Evolutionary conservation across 1,140 invertebrate species (phyloP), one percentile per base, ranked within the genome.

Genomic region (Palaemon carinicauda): DNA sequence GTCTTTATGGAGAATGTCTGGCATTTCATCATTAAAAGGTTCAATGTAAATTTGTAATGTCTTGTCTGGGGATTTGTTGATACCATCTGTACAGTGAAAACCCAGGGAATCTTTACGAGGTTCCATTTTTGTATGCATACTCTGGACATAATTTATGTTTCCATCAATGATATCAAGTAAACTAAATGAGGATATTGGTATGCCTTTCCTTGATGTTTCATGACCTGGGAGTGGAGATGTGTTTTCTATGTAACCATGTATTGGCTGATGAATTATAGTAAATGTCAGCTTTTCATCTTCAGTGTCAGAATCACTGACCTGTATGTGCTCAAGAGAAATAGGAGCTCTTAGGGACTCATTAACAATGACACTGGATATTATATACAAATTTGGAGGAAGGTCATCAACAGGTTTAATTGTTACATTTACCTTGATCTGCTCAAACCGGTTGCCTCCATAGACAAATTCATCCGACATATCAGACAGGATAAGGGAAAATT

Each of bases 1-100:
- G 69, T 92, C 91, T 54, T 91, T 82, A 5, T 92, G 85, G 78
- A 89, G 90, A 0, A 92, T 90, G 73, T 91, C 89, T 10, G 92
- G 92, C 19, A 82, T 88, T 90, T 92, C 92, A 88, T 92, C 92
- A 87, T 92, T 92, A 14, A 85, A 83, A 29, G 92, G 92, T 77
- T 88, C 81, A 54, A 92, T 92, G 7, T 83, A 77, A 71, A 92
- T 88, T 3, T 79, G 77, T 54, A 91, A 91, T 71, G 56, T 78
- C 24, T 1, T 82, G 65, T 71, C 90, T 82, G 27, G 91, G 89
- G 51, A 90, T 33, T 75, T 52, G 81, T 92, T 92, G 33, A 91
- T 74, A 7, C 92, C 92, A 88, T 92, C 92, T 1, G 92, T 91
- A 79, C 92, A 92, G 50, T 88, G 82, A 52, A 92, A 90, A 1